Conservation (phyloP, 2,888 invertebrate species). For the Tetramorium bicarinatum region DNA sequence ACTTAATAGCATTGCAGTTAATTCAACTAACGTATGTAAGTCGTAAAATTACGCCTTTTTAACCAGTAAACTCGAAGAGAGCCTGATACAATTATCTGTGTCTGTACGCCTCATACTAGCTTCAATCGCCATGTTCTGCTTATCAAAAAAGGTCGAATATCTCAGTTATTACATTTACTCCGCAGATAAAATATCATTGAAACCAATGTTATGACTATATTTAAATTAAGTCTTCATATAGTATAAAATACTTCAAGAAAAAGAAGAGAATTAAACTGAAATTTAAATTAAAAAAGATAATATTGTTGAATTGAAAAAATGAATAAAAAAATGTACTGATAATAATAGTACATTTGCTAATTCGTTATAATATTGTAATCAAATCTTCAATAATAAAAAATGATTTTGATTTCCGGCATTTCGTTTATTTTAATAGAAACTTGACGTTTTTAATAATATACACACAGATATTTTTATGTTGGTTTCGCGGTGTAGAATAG, state of each 20-base stretch:
- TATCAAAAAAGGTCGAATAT: constrained; percentile 85
- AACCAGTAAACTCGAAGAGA: constrained; percentile 74
- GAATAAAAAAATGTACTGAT: background rate
- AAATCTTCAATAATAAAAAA: background rate
- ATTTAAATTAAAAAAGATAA: background rate
- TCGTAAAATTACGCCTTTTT: constrained; percentile 78
- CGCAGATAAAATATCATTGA: constrained; percentile 83
- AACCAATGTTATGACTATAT: constrained; percentile 83
- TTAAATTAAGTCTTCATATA: constrained; percentile 79
- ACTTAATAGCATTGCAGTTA: constrained; percentile 64
- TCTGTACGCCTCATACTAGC: constrained; percentile 61
- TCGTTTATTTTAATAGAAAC: background rate
- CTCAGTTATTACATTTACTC: constrained; percentile 83
- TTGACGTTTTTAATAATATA: background rate
- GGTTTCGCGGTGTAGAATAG: background rate
- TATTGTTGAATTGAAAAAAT: background rate
- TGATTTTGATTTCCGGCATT: background rate
- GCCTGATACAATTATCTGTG: constrained; percentile 73
- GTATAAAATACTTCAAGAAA: constrained; percentile 42
- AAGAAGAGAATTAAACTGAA: constrained; percentile 67
- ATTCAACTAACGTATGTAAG: constrained; percentile 64
- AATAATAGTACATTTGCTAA: background rate
- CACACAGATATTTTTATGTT: constrained; percentile 9
- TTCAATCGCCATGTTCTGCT: constrained; percentile 76
- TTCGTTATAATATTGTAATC: background rate